Conservation (phyloP, 2,888 invertebrate genomes). For the Amphipyra tragopoginis region DNA sequence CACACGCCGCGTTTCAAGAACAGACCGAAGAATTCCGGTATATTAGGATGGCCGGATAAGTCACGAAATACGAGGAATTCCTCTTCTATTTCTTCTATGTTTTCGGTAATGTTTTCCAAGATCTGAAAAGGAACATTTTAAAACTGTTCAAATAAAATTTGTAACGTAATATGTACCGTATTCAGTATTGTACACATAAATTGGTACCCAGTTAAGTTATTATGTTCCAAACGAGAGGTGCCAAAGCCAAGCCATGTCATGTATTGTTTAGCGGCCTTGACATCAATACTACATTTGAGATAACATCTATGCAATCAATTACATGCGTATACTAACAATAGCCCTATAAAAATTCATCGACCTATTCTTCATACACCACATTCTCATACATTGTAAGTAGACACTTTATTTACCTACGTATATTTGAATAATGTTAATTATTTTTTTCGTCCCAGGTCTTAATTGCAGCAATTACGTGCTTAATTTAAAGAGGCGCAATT, state of each 20-base stretch:
- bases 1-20: conserved; percentile 91
- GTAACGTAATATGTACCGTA: background rate
- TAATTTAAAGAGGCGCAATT: conserved; percentile 41
- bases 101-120: conserved; percentile 94
- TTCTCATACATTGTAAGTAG: conserved; percentile 40
- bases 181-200: conserved; percentile 22
- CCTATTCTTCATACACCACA: conserved; percentile 55
- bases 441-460: conserved; percentile 20
- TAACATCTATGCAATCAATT: conserved; percentile 81
- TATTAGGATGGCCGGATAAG: conserved; percentile 93
- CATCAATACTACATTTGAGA: conserved; percentile 80
- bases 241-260: conserved; percentile 60
- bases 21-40: conserved; percentile 93
- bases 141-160: background rate
- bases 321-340: conserved; percentile 78
- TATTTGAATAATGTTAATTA: conserved; percentile 20
- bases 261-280: conserved; percentile 82
- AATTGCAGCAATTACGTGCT: conserved; percentile 50
- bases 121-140: conserved; percentile 80
- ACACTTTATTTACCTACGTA: conserved; percentile 4
- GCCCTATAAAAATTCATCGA: conserved; percentile 69
- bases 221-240: conserved; percentile 68
- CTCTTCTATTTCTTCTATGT: conserved; percentile 95
- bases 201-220: conserved; percentile 60
- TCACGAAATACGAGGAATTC: conserved; percentile 94